phyloP scores from a whole-genome alignment of 2,113 vertebrate genomes.

The Xiphophorus maculatus region DNA sequence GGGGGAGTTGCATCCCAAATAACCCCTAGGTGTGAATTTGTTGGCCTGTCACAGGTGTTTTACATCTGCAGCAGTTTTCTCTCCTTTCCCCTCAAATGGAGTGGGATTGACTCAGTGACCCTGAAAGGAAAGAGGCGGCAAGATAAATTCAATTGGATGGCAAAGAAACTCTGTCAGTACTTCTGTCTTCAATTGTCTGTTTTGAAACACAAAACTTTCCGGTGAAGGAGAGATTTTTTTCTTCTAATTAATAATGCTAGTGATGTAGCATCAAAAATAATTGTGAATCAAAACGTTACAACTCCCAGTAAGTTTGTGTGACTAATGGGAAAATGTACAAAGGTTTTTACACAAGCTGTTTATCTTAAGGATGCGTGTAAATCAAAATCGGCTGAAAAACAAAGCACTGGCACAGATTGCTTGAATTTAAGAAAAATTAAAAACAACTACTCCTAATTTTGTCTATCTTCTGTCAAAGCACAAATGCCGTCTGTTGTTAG shows the following conservation, averaged over 20 bases:
- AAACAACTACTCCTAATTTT: no score
- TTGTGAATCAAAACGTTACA: no score
- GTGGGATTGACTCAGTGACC: constrained; percentile 31
- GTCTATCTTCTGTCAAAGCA: no score
- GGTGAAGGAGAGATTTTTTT: not conserved
- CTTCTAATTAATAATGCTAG: not conserved
- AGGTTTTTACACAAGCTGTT: no score
- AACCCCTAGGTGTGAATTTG: not conserved
- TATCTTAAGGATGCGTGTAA: no score
- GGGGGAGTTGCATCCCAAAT: not conserved
- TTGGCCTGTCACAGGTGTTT: constrained; percentile 22
- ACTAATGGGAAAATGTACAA: no score
- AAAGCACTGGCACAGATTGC: no score
- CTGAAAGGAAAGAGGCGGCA: not conserved
- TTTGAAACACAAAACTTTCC: not conserved
- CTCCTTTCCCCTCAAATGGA: not conserved
- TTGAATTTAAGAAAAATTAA: no score
- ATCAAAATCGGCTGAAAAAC: no score
- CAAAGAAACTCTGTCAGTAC: not conserved
- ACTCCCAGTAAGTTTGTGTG: no score
- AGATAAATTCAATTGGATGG: not conserved
- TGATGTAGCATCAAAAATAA: not conserved
- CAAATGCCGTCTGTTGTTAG: no score
- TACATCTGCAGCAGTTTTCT: not conserved
- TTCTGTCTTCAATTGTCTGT: not conserved